These are phyloP conservation scores for Petroica traversi DNA, from an alignment of 2,113 vertebrate genomes.

Conservation along the genomic window DNA sequence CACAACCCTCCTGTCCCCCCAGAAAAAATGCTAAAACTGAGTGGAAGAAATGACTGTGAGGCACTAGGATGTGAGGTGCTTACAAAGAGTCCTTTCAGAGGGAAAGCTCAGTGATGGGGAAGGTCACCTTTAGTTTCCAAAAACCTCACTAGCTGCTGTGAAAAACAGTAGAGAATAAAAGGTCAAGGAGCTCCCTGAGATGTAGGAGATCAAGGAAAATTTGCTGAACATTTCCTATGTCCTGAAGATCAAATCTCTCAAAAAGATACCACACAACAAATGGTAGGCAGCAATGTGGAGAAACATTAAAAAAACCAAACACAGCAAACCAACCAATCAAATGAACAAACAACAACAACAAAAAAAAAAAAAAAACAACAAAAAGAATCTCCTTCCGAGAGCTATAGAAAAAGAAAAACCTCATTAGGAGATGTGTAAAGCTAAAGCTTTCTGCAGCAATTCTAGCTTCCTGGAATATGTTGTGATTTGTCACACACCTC, in stretches of 20 bases:
- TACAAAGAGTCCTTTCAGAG: neutral
- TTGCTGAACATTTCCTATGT: neutral
- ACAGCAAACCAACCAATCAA: neutral
- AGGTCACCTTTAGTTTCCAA: neutral
- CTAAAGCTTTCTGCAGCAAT: neutral
- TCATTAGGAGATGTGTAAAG: neutral
- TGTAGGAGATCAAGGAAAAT: neutral
- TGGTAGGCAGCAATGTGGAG: neutral
- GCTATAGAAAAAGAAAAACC: neutral
- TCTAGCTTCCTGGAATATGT: neutral
- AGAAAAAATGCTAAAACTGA: neutral
- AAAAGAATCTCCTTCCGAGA: neutral
- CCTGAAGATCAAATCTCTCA: neutral
- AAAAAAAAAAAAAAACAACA: rapidly evolving
- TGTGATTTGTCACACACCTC: neutral
- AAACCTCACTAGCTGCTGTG: neutral
- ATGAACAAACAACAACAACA: neutral
- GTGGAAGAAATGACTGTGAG: neutral
- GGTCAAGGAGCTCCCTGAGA: neutral
- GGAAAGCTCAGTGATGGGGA: neutral
- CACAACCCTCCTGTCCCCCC: too few species aligned
- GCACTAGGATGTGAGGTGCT: neutral
- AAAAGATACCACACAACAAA: neutral
- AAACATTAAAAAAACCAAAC: neutral
- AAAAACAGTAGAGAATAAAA: neutral